Conservation (phyloP, 23 tunicate genomes). For the Trididemnum miniatum region DNA sequence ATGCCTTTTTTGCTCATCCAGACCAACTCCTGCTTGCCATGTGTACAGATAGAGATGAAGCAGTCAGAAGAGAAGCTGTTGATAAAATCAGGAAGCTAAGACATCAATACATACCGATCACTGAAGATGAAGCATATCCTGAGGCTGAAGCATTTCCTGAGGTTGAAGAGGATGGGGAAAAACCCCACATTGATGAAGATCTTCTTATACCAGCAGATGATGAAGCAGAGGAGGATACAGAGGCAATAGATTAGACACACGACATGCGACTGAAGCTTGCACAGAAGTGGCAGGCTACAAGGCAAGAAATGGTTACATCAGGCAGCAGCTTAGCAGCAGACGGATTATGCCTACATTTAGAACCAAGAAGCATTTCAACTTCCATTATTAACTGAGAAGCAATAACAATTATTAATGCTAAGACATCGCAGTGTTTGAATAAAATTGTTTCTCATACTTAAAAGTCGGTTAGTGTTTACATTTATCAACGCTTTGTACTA, state of each 20-base stretch:
- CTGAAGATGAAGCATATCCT: slow-evolving; percentile 4
- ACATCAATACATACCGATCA: background rate
- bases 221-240: background rate
- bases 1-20: slow-evolving; percentile 20
- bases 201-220: background rate
- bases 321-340: too few species aligned
- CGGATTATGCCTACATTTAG: too few species aligned
- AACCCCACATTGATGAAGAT: slow-evolving; percentile 1
- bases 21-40: slow-evolving; percentile 19
- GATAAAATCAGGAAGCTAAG: background rate
- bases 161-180: background rate
- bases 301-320: too few species aligned
- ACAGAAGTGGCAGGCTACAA: too few species aligned
- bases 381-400: too few species aligned
- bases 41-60: slow-evolving; percentile 27
- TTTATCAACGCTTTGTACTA: background rate
- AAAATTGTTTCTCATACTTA: background rate
- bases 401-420: too few species aligned
- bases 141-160: too few species aligned
- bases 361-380: too few species aligned
- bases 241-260: too few species aligned
- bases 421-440: too few species aligned
- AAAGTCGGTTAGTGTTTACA: too few species aligned
- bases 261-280: too few species aligned
- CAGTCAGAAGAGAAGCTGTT: slow-evolving; percentile 24